These are phyloP conservation scores for Halichondria panicea DNA, from an alignment of 37 sponge, comb jelly and placozoan species.

Conservation along the genomic window DNA sequence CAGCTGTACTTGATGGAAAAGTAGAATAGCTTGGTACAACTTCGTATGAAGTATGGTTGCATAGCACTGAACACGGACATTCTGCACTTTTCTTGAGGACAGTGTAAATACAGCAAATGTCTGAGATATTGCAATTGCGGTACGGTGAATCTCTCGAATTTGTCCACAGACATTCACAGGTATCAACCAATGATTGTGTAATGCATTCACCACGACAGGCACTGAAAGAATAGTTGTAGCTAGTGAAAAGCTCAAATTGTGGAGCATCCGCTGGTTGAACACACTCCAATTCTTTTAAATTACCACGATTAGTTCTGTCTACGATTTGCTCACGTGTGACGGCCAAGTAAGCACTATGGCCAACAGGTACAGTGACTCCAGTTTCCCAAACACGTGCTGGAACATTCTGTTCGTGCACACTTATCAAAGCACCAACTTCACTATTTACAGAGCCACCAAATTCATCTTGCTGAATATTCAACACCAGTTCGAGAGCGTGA, in stretches of 20 bases:
- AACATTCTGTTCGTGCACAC: neutral
- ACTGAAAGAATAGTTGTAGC: constrained; percentile 13
- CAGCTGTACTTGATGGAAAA: neutral
- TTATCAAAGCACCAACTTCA: constrained; percentile 11
- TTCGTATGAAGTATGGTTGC: constrained; percentile 8
- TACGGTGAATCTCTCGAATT: neutral
- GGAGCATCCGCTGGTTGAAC: neutral
- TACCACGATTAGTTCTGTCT: neutral
- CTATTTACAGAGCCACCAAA: constrained; percentile 1
- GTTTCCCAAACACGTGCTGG: neutral
- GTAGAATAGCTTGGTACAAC: constrained; percentile 9
- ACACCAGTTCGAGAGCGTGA: constrained; percentile 4
- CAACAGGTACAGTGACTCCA: constrained; percentile 15
- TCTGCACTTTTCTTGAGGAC: neutral
- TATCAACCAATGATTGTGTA: neutral
- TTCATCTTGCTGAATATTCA: constrained; percentile 26
- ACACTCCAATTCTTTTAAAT: neutral
- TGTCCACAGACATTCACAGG: constrained; percentile 11
- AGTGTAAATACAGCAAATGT: constrained; percentile 16
- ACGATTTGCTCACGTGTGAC: neutral
- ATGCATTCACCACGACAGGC: constrained; percentile 23
- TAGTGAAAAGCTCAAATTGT: neutral
- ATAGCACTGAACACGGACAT: constrained; percentile 1
- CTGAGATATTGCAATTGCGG: neutral
- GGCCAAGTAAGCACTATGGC: constrained; percentile 14